Evolutionary conservation across 1,140 invertebrate species (phyloP), one percentile per base, ranked within the genome.

Genomic region (Antheraea pernyi): DNA sequence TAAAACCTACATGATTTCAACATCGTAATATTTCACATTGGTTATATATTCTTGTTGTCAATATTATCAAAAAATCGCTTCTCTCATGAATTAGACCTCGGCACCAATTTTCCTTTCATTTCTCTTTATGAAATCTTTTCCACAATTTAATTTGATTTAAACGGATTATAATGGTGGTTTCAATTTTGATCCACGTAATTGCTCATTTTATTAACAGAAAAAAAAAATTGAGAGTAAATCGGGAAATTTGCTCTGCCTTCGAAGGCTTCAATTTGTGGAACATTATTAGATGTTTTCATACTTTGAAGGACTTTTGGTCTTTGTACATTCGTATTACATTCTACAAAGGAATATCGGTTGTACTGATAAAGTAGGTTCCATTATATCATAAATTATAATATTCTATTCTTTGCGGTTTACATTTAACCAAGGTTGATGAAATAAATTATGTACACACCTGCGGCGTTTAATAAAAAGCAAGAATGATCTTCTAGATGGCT

Each of bases 131-230:
- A 74, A 71, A 71, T 65, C 69, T 69, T 66, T 71, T 69, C 61
- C 62, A n/a, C 59, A 71, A 71, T 71, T 74, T 74, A 69, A 74
- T 74, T 74, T 71, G 22, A 66, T 30, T 71, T 67, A 62, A 60
- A 72, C 59, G 48, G 67, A 67, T 69, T 71, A 66, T 46, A 53
- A 53, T n/a, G 11, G 46, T 53, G 46, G 46, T 53, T 66, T 13
- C 46, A 53, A 53, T 53, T 53, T 59, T 58, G 59, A 64, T 42
- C 67, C 22, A 62, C 39, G 42, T 46, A 68, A 53, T 74, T 67
- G 68, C 65, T 42, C 65, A 19, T 62, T 19, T 30, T 42, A 53
- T 70, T 63, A 64, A 39, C 36, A 67, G 30, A 65, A 53, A 53
- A 53, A 53, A 53, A 53, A 53, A 53, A 2, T 0, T 13, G 10